Evolutionary conservation across 2,888 invertebrate species (phyloP).

Genomic region (Meganola albula): DNA sequence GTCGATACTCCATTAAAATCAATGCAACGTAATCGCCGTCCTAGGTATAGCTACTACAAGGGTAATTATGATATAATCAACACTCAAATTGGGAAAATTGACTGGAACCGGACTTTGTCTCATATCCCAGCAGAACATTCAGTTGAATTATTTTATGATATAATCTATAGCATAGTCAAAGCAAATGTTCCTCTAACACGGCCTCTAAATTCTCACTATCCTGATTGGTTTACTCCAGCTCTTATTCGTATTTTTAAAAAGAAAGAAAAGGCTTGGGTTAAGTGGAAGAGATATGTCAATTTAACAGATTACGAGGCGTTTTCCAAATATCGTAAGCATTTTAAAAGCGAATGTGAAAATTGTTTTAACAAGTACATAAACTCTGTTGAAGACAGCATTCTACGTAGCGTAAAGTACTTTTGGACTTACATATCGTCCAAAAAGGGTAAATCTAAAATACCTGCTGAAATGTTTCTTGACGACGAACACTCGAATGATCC

Average conservation of each 20-base stretch:
- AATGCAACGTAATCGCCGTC: background rate
- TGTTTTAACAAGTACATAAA: conserved; percentile 1
- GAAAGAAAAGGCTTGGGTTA: conserved; percentile 1
- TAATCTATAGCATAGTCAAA: background rate
- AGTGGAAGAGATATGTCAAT: background rate
- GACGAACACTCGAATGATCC: background rate
- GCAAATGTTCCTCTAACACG: background rate
- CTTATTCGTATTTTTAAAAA: conserved; percentile 1
- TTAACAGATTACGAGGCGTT: background rate
- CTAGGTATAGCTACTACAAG: background rate
- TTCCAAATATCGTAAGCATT: background rate
- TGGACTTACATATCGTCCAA: background rate
- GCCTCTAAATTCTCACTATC: background rate
- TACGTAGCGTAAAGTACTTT: background rate
- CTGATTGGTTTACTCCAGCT: background rate
- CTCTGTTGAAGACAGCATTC: conserved; percentile 1
- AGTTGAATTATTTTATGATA: background rate
- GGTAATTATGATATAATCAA: background rate
- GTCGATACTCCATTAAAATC: background rate
- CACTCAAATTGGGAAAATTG: background rate
- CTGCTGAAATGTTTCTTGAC: background rate
- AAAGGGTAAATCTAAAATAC: background rate
- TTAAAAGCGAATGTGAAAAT: background rate
- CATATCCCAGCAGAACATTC: background rate
- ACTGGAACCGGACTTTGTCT: background rate